A percentile compares a stretch with the other conserved stretches of the same genome.
These are phyloP conservation scores for Tachina fera DNA, from an alignment of 2,888 invertebrate species.

Conservation along the genomic window DNA sequence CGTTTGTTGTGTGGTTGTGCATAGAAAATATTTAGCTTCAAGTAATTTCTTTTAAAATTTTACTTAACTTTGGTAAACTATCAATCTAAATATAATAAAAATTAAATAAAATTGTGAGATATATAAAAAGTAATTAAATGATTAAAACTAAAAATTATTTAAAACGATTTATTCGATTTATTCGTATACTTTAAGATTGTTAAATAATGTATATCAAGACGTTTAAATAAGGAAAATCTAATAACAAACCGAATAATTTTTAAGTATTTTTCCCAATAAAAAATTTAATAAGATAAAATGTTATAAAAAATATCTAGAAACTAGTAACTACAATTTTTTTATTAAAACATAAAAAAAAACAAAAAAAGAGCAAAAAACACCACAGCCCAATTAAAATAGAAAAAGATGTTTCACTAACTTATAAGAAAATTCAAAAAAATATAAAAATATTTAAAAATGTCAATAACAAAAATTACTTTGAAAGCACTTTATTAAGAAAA, in stretches of 20 bases:
- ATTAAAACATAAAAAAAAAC: constrained; percentile 4
- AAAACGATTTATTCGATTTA: constrained; percentile 55
- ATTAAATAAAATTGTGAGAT: constrained; percentile 62
- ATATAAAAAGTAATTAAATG: constrained; percentile 69
- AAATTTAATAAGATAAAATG: constrained; percentile 26
- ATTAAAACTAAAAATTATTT: constrained; percentile 43
- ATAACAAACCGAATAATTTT: constrained; percentile 61
- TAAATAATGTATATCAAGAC: constrained; percentile 66
- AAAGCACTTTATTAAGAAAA: constrained; percentile 38
- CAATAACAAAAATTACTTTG: constrained; percentile 29
- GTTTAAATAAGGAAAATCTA: constrained; percentile 26
- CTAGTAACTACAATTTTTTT: constrained; percentile 50
- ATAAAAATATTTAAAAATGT: constrained; percentile 29
- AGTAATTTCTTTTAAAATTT: not conserved
- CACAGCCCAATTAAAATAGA: constrained; percentile 48
- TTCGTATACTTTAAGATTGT: constrained; percentile 65
- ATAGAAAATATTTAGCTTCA: not conserved
- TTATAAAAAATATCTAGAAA: constrained; percentile 48
- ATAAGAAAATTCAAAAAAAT: constrained; percentile 47
- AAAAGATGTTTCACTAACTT: constrained; percentile 62
- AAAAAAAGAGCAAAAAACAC: constrained; percentile 44
- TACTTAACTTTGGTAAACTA: not conserved
- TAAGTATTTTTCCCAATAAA: constrained; percentile 69
- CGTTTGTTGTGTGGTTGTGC: not conserved
- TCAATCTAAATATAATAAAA: constrained; percentile 35